Base-by-base conservation (phyloP, 1,140 invertebrate species). In the Ericerus pela region DNA sequence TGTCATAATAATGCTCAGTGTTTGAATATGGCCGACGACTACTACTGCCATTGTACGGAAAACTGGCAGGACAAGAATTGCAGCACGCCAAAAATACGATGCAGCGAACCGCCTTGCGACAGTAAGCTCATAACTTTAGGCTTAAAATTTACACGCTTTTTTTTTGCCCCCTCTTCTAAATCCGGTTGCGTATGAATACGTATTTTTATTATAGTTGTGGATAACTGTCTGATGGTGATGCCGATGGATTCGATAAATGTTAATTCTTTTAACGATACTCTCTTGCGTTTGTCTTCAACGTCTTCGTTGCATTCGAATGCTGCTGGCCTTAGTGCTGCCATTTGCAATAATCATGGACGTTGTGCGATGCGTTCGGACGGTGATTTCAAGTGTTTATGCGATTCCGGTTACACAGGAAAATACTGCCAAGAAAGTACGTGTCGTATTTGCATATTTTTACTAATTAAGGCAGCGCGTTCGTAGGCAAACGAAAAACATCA, bases 1-100 rank as follows among this genome's bases (percentile, higher is more conserved):
- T 92, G 88, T 66, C 75, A 79, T 47, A 87, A 89, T 66, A 79
- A 77, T 1, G 82, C 83, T 1, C 75, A 78, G 2, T 92, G 88
- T 66, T 81, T 88, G 65, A 90, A 89, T 62, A 87, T 84, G 0
- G 79, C 87, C 62, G 79, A 78, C 51, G 85, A 88, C 65, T 94
- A 91, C 70, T 86, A 88, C 64, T 96, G 91, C 69, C 84, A 88
- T 68, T 96, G 92, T 71, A 79, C 82, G 0, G 76, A 78, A 51
- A 81, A 83, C 60, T 93, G 87, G 78, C 80, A 83, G 57, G 92
- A 92, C 29, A 88, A 86, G 67, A 92, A 90, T 71, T 96, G 91
- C 68, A 88, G 87, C 62, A 78, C 84, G 60, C 69, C 76, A 16
- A 53, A 31, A 20, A 5, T 29, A 2, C 29, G 20, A 31, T 53